phyloP scores from a whole-genome alignment of 2,113 vertebrate genomes.

The Castor canadensis region DNA sequence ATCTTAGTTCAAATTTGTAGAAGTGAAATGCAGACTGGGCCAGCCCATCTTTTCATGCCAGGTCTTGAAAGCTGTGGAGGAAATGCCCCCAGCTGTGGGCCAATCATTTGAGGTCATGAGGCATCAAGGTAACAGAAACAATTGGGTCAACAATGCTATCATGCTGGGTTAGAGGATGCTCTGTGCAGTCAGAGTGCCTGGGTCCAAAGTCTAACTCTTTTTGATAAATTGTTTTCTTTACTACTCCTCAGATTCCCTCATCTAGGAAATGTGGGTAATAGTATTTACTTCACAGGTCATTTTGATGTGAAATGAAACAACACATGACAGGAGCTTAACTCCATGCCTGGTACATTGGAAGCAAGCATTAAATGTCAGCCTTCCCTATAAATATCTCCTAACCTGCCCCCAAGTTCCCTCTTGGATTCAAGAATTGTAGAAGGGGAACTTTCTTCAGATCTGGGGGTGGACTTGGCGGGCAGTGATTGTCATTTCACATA shows the following conservation, averaged over 20 bases:
- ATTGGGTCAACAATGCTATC: neutral
- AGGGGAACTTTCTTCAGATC: neutral
- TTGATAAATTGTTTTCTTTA: neutral
- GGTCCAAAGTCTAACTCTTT: neutral
- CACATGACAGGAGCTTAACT: neutral
- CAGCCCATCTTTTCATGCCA: neutral
- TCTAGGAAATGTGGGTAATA: neutral
- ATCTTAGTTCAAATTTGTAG: neutral
- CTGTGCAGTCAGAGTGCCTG: neutral
- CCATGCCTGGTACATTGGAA: neutral
- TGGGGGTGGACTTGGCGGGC: neutral
- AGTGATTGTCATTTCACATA: neutral
- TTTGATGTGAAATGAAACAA: neutral
- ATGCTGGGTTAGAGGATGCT: neutral
- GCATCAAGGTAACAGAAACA: neutral
- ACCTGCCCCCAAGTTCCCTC: rapidly evolving
- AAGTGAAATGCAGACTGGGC: neutral
- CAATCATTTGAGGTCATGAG: too few relatives aligned
- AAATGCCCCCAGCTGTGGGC: neutral
- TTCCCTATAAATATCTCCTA: neutral
- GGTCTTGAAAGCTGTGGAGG: neutral
- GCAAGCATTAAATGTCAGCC: neutral
- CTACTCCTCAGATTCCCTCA: neutral
- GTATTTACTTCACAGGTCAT: neutral
- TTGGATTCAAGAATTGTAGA: neutral